Evolutionary conservation across 2,888 invertebrate species (phyloP), one percentile per base, ranked within the genome.

Genomic region (Phasia obesa): DNA sequence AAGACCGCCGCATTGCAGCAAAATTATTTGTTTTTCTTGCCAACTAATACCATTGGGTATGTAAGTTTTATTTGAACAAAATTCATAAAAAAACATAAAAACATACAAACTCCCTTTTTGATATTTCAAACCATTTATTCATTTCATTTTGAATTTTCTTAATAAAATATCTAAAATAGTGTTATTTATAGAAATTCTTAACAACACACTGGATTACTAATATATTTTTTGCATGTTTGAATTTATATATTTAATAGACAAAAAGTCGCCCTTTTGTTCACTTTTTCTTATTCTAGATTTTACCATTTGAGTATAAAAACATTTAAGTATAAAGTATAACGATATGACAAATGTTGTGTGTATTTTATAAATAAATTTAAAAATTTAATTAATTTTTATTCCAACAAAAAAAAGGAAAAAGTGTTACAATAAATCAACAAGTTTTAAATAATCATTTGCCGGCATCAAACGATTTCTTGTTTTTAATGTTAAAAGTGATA

Each of bases 11-110:
- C 83, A 83, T 62, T 83, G 83, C 83, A 83, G 83, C 75, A 67
- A 83, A 78, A 76, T 60, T 76, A 79, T 83, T 83, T 83, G 60
- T 71, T 71, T 79, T 71, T 65, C 75, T 76, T 83, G 83, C 83
- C 83, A 83, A 83, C 79, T 79, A 79, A 79, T 83, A 44, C 67
- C 67, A 80, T 38, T 62, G 69, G 74, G 57, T 75, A 38, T 57
- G 69, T 69, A 55, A 35, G 38, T 70, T 70, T 62, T 62, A 53
- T 80, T 70, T 31, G 42, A 69, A 64, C 9, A 11, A 60, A 70
- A 70, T 69, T 49, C 42, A 35, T 38, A 27, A 62, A 57, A 64
- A 44, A 44, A 47, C 6, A 57, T 21, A 55, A 44, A 42, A 25
- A 53, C 4, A 11, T 62, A 19, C 17, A 17, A 6, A 23, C 15